Evolutionary conservation across 2,113 vertebrate species (phyloP).

Genomic region (Hemibagrus wyckioides): DNA sequence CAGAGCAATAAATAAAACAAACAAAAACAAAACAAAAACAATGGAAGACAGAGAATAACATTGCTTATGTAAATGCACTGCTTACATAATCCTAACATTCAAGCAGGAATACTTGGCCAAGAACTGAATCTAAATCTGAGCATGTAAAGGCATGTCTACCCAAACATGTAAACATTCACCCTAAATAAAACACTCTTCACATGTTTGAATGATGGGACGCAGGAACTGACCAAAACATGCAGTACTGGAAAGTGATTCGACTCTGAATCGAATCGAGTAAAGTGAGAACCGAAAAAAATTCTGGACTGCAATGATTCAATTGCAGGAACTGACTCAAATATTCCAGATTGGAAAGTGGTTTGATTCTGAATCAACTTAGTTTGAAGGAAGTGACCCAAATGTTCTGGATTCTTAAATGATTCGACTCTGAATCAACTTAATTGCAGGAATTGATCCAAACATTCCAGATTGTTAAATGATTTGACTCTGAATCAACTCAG

Average conservation of each 20-base stretch:
- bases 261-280: neutral
- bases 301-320: neutral
- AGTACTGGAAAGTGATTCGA: neutral
- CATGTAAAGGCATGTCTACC: neutral
- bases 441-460: neutral
- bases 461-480: neutral
- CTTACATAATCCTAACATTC: neutral
- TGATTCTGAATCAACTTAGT: neutral
- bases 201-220: neutral
- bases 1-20: neutral
- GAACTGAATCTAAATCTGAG: neutral
- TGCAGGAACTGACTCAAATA: neutral
- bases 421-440: neutral
- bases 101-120: neutral
- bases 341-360: neutral
- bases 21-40: neutral
- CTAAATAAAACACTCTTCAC: neutral
- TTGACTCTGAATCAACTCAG: neutral
- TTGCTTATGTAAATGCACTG: neutral
- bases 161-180: neutral
- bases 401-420: neutral
- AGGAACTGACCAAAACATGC: neutral
- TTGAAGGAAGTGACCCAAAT: neutral
- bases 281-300: neutral
- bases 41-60: neutral